Evolutionary conservation across 1,140 invertebrate species (phyloP).

Genomic region (Metaphire vulgaris): DNA sequence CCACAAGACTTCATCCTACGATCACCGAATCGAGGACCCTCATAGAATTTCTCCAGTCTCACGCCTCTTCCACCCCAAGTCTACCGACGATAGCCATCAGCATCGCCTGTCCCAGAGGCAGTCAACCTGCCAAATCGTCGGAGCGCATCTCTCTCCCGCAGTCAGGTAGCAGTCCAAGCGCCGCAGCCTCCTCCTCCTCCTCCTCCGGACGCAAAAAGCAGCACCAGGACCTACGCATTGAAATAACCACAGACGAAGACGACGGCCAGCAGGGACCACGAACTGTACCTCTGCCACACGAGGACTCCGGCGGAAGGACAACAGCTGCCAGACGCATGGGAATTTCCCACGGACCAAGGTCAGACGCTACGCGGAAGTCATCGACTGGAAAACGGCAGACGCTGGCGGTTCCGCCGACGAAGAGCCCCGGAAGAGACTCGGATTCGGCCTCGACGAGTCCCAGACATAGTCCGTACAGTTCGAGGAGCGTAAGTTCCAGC

Average conservation of each 20-base stretch:
- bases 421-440: background rate
- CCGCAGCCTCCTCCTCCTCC: background rate
- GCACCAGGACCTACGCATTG: background rate
- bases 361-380: background rate
- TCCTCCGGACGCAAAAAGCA: background rate
- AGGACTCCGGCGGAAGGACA: background rate
- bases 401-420: background rate
- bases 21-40: background rate
- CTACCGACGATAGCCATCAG: background rate
- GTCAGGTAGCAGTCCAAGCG: background rate
- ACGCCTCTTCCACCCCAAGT: background rate
- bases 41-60: background rate
- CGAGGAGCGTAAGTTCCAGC: background rate
- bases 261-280: background rate
- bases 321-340: background rate
- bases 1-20: too few relatives aligned
- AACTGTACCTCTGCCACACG: background rate
- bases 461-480: background rate
- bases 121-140: too few relatives aligned
- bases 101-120: background rate
- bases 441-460: background rate
- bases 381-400: background rate
- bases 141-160: too few relatives aligned
- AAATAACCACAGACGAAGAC: background rate
- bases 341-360: background rate